Evolutionary conservation across 2,797 vertebrate species (phyloP), one percentile per base, ranked within the genome.

Genomic region (Onychomys torridus): DNA sequence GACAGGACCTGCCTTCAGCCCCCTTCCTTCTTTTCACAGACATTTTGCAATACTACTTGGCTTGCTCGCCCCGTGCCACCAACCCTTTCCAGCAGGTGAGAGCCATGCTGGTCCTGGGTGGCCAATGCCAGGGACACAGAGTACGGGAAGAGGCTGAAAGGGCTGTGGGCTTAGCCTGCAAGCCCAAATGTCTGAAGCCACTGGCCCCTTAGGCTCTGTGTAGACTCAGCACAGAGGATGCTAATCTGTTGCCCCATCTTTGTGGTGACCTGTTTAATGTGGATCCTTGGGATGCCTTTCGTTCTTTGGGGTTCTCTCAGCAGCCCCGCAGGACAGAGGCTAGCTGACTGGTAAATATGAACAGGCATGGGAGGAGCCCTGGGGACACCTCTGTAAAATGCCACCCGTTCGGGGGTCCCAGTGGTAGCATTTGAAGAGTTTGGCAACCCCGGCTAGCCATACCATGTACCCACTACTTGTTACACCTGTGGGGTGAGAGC

Each of bases 71-170:
- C 96, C 99, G 98, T 1, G 99, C 99, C 92, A 96, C 98, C 93
- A 99, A 99, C 98, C 99, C 99, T 88, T 99, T 99, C 98, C 99
- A 99, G 98, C 99, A 99, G 98, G 98, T 99, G 98, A 98, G 98
- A 65, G 75, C 55, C 6, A 0, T 0, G 55, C 78, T 10, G 1
- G 79, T 19, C 37, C 57, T 6, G 14, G 37, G 75, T 77, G 52
- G 57, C 61, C 1, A 13, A 21, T 21, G 57, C 59, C 29, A 23
- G 27, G 32, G 87, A 49, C 23, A 52, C 21, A 57, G 32, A n/a
- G 37, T 77, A 2, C 3, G 21, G 77, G 40, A n/a, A 69, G 21
- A 77, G n/a, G 61, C 37, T 43, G 12, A 81, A 25, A 52, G 52
- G 57, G n/a, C 37, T 17, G 0, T 43, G 59, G 4, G 76, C 46